These are phyloP conservation scores for Vidua chalybeata DNA, from an alignment of 2,113 vertebrate genomes.

Conservation along the genomic window DNA sequence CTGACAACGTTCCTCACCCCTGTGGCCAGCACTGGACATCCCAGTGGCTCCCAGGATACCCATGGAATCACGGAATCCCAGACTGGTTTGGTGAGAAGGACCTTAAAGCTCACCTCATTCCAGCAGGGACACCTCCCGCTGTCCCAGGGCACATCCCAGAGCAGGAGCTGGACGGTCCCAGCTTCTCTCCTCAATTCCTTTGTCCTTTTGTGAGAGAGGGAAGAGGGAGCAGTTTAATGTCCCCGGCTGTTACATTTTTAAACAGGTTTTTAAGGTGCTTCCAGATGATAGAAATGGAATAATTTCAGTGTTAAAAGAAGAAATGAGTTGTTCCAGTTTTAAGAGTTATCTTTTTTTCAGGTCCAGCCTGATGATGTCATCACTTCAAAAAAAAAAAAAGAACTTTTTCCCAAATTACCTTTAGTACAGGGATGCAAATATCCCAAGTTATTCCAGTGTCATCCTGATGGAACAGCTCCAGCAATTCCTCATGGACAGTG, in stretches of 20 bases:
- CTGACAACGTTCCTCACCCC: background rate
- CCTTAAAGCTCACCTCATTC: no score
- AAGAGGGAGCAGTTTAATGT: background rate
- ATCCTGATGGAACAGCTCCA: background rate
- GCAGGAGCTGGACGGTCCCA: background rate
- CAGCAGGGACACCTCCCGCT: background rate
- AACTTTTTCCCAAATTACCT: background rate
- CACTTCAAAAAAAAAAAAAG: background rate
- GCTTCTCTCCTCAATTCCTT: rapidly evolving
- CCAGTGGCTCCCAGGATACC: background rate
- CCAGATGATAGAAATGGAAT: background rate
- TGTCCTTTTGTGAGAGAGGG: background rate
- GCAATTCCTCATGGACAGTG: background rate
- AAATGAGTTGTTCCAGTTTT: background rate
- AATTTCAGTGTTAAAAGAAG: background rate
- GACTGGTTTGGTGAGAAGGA: background rate
- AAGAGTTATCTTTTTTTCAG: background rate
- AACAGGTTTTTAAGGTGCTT: background rate
- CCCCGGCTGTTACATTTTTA: background rate
- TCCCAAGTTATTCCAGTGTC: background rate
- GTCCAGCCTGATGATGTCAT: background rate
- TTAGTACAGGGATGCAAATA: background rate
- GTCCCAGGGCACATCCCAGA: background rate
- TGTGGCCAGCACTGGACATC: rapidly evolving
- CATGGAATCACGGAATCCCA: background rate